A percentile compares a stretch with the other conserved stretches of the same genome.
phyloP scores from a whole-genome alignment of 2,113 vertebrate species.

The Lepus timidus region DNA sequence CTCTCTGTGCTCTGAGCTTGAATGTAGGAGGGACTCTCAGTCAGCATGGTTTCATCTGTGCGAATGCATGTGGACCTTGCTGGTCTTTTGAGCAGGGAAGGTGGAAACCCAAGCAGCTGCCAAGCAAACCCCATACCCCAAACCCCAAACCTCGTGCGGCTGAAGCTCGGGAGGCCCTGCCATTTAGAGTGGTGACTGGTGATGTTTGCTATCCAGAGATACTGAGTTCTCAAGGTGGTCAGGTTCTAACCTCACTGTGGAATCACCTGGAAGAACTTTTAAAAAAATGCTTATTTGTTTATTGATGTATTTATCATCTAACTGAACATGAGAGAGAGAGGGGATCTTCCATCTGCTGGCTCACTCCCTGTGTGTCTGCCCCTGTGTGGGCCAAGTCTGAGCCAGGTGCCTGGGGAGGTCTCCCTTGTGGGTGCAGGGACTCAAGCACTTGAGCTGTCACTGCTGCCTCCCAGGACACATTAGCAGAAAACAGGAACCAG shows the following conservation, averaged over 20 bases:
- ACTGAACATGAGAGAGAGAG: too few species aligned
- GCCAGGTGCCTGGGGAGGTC: too few species aligned
- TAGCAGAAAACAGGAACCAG: too few species aligned
- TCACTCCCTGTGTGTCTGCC: too few species aligned
- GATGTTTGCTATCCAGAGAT: background rate
- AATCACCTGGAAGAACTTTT: background rate
- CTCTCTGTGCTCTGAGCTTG: background rate
- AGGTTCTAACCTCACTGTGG: background rate
- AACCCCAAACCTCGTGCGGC: background rate
- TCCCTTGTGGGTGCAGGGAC: too few species aligned
- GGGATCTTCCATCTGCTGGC: too few species aligned
- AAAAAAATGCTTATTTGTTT: too few species aligned
- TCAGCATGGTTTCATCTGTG: background rate
- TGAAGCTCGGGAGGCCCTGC: accelerated
- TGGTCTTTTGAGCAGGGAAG: background rate
- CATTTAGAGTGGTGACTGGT: background rate
- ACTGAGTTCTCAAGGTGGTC: background rate
- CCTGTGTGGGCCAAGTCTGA: too few species aligned
- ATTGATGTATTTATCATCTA: too few species aligned
- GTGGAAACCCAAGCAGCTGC: background rate
- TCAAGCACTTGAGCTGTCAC: too few species aligned
- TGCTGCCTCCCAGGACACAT: too few species aligned
- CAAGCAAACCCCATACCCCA: background rate
- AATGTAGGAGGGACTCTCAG: background rate
- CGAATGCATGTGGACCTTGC: background rate